These are phyloP conservation scores for Bradypodion pumilum DNA, from an alignment of 2,797 vertebrate species.

Conservation along the genomic window DNA sequence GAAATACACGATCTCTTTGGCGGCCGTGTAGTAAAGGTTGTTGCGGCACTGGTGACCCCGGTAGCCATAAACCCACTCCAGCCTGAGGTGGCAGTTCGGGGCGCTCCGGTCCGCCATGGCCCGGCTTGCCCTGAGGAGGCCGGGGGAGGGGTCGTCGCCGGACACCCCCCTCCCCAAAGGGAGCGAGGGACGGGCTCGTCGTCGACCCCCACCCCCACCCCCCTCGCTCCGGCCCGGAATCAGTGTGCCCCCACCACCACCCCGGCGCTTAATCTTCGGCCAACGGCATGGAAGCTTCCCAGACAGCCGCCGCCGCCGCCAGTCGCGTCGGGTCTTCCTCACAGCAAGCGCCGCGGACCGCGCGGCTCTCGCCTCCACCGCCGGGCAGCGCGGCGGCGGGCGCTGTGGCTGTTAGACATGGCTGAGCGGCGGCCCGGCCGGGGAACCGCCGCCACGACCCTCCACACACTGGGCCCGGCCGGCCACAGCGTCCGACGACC, in stretches of 20 bases:
- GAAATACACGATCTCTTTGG: constrained; percentile 98
- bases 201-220: too few species aligned
- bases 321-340: constrained; percentile 52
- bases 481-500: too few species aligned
- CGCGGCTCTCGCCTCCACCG: constrained; percentile 19
- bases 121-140: constrained; percentile 45
- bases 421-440: constrained; percentile 34
- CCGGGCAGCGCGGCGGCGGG: constrained; percentile 5
- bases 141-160: constrained; percentile 62
- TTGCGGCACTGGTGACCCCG: constrained; percentile 99
- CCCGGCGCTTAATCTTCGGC: constrained; percentile 39
- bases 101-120: constrained; percentile 97
- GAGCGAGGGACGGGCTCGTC: constrained; percentile 31
- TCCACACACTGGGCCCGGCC: constrained; percentile 12
- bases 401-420: constrained; percentile 37
- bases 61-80: constrained; percentile 99
- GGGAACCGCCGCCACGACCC: neutral
- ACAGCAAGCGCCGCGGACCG: constrained; percentile 62
- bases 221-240: neutral
- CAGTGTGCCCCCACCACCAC: constrained; percentile 19
- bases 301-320: constrained; percentile 48
- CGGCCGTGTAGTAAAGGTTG: constrained; percentile 99
- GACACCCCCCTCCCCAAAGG: constrained; percentile 19
- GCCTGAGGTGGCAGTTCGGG: constrained; percentile 96
- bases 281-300: constrained; percentile 46